phyloP scores from a whole-genome alignment of 2,797 vertebrate genomes.

The Philypnodon macrostomus region DNA sequence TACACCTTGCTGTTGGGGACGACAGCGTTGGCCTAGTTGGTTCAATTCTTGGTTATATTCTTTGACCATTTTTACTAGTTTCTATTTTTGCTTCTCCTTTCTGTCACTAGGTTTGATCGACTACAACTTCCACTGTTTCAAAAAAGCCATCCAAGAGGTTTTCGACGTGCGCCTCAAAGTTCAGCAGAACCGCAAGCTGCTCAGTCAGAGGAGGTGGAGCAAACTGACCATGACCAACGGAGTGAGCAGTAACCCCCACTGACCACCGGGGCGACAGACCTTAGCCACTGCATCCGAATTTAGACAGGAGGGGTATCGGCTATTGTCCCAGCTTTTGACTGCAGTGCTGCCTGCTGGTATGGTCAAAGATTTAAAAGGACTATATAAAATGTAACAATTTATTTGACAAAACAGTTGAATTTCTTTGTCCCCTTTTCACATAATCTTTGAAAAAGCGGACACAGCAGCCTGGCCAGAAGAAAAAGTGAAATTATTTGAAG shows the following conservation, averaged over 20 bases:
- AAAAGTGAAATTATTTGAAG: too few species aligned
- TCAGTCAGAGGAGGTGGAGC: slow-evolving; percentile 83
- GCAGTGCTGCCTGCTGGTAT: too few species aligned
- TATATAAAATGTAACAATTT: too few species aligned
- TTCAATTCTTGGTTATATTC: too few species aligned
- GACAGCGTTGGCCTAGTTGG: too few species aligned
- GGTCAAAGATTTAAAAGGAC: not conserved
- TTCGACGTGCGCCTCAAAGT: slow-evolving; percentile 91
- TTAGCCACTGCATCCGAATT: not conserved
- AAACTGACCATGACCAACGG: slow-evolving; percentile 81
- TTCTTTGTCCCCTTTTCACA: too few species aligned
- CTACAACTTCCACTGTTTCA: slow-evolving; percentile 97
- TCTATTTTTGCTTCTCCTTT: not conserved
- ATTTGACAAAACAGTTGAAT: not conserved
- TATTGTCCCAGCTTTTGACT: not conserved
- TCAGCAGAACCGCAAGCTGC: slow-evolving; percentile 85
- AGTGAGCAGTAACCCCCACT: slow-evolving; percentile 64
- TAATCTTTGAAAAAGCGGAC: too few species aligned
- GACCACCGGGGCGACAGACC: slow-evolving; percentile 24
- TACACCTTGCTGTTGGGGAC: too few species aligned
- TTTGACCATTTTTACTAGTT: too few species aligned
- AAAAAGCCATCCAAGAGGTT: slow-evolving; percentile 94
- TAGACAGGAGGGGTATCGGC: not conserved
- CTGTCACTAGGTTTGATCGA: slow-evolving; percentile 86
- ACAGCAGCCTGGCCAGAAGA: too few species aligned